These are phyloP conservation scores for Cheilosia scutellata DNA, from an alignment of 2,888 invertebrate species.

Conservation along the genomic window DNA sequence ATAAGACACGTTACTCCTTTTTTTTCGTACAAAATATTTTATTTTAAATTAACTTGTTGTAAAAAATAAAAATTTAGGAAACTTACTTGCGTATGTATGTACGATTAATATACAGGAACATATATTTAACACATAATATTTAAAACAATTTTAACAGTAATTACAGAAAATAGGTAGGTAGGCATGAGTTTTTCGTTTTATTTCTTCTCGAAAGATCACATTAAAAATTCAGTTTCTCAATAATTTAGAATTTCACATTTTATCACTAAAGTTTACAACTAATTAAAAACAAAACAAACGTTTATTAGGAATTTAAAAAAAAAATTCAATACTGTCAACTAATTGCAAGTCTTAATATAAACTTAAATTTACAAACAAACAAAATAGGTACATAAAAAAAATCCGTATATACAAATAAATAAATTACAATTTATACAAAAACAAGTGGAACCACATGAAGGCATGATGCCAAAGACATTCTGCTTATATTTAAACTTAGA, in stretches of 20 bases:
- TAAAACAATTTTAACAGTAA: constrained; percentile 49
- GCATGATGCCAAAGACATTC: no score
- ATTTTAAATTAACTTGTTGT: constrained; percentile 9
- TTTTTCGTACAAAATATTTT: background rate
- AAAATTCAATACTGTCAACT: constrained; percentile 69
- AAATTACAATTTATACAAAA: constrained; percentile 57
- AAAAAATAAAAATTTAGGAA: constrained; percentile 21
- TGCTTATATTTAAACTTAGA: constrained; percentile 24
- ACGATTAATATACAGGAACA: constrained; percentile 54
- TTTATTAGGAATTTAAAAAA: constrained; percentile 45
- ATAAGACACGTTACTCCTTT: no score
- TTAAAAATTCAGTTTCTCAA: constrained; percentile 6
- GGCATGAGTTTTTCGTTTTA: constrained; percentile 1
- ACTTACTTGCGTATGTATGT: background rate
- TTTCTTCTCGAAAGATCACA: constrained; percentile 35
- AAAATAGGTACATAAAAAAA: constrained; percentile 7
- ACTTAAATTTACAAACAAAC: constrained; percentile 1
- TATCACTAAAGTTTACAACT: constrained; percentile 3
- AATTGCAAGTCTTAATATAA: constrained; percentile 18
- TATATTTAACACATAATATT: constrained; percentile 29
- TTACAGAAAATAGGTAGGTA: constrained; percentile 9
- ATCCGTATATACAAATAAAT: constrained; percentile 62
- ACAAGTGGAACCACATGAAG: constrained; percentile 5
- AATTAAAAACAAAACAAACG: constrained; percentile 14
- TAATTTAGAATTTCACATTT: constrained; percentile 17